phyloP scores from a whole-genome alignment of 2,113 vertebrate genomes.

The Pygoscelis adeliae region DNA sequence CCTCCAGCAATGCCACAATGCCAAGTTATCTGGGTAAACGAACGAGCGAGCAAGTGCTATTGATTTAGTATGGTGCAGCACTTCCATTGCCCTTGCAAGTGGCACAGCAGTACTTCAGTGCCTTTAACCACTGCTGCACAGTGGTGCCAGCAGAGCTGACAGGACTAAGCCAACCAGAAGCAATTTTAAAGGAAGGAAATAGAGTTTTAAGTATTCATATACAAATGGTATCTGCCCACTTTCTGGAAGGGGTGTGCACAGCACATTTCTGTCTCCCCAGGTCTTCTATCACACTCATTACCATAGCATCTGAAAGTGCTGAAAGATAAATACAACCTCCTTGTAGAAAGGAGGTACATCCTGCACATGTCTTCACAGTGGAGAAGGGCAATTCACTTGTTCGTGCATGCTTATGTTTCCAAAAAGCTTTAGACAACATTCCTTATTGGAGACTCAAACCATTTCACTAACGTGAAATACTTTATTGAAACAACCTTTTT shows the following conservation, averaged over 20 bases:
- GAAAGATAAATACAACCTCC: not conserved
- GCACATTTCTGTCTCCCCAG: not conserved
- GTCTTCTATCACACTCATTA: not conserved
- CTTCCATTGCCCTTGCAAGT: not conserved
- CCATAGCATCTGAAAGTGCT: not conserved
- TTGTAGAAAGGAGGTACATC: not conserved
- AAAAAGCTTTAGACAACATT: not conserved
- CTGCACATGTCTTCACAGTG: not conserved
- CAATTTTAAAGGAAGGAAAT: not conserved
- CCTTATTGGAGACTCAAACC: not conserved
- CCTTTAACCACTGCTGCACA: not conserved
- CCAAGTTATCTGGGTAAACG: not conserved
- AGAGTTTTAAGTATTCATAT: not conserved
- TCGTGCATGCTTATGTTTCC: not conserved
- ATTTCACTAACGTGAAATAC: not conserved
- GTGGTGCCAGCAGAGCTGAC: not conserved
- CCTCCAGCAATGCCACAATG: not conserved
- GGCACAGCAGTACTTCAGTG: not conserved
- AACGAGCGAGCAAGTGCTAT: not conserved
- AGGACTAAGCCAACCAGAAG: not conserved
- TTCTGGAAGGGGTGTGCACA: not conserved
- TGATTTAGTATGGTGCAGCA: not conserved
- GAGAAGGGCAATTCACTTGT: not conserved
- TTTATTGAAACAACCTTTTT: slow-evolving; percentile 36
- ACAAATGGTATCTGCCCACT: not conserved